Percentiles rank a stretch among this genome's conserved stretches.
phyloP scores from a whole-genome alignment of 2,113 vertebrate species.

The Stercorarius parasiticus region DNA sequence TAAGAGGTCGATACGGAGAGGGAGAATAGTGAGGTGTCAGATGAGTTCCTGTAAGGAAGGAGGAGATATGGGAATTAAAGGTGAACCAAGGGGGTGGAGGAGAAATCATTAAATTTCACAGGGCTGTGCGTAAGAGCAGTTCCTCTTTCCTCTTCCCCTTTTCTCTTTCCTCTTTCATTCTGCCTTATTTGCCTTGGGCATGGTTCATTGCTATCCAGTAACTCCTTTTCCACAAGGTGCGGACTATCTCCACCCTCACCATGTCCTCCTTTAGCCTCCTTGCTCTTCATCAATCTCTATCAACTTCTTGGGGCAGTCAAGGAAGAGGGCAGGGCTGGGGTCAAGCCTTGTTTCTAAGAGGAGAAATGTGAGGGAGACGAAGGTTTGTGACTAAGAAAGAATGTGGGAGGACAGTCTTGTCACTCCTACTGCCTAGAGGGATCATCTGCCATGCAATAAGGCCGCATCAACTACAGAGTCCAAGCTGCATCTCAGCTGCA shows the following conservation, averaged over 20 bases:
- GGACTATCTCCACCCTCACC: not conserved
- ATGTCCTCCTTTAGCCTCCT: not conserved
- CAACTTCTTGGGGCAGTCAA: not conserved
- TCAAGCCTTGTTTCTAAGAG: not conserved
- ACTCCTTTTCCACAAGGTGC: rapidly evolving
- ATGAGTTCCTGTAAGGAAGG: not conserved
- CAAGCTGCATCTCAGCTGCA: not conserved
- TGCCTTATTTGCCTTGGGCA: not conserved
- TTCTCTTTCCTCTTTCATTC: not conserved
- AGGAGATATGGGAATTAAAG: not conserved
- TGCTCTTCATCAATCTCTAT: not conserved
- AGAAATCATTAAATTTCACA: not conserved
- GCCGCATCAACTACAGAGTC: not conserved
- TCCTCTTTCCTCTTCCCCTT: not conserved
- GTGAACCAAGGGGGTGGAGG: not conserved
- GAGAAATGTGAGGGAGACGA: not conserved
- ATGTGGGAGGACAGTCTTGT: not conserved
- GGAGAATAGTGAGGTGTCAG: not conserved
- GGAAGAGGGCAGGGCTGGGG: not conserved
- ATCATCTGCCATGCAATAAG: not conserved
- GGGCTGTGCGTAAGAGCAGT: not conserved
- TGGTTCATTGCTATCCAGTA: not conserved
- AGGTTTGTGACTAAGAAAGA: not conserved
- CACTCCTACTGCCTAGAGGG: not conserved
- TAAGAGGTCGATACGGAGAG: not conserved